A percentile compares a stretch with the other conserved stretches of the same genome.
Conservation (phyloP, 2,113 vertebrate genomes). For the Holacanthus passer region DNA sequence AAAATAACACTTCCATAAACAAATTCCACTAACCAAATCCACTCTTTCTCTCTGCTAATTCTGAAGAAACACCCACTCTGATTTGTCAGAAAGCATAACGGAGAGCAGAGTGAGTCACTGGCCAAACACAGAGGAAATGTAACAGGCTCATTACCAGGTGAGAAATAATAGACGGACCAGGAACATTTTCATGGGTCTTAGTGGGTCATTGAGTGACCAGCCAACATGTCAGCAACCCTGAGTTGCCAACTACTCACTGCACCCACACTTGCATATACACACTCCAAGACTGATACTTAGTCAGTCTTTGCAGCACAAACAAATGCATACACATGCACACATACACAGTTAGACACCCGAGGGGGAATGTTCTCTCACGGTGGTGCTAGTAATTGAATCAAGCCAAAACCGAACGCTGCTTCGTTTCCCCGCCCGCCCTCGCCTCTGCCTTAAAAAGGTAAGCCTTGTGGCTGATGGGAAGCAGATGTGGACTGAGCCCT, state of each 20-base stretch:
- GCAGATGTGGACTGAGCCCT: slow-evolving; percentile 85
- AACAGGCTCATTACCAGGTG: slow-evolving; percentile 14
- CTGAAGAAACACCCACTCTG: not conserved
- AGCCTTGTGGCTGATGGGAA: slow-evolving; percentile 87
- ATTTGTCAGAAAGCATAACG: slow-evolving; percentile 5
- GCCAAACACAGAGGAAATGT: slow-evolving; percentile 12
- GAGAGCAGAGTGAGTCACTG: not conserved
- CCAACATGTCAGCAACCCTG: slow-evolving; percentile 37
- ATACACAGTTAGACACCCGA: slow-evolving; percentile 71
- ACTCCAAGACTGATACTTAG: slow-evolving; percentile 12
- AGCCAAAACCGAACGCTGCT: slow-evolving; percentile 84
- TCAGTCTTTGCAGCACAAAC: slow-evolving; percentile 47
- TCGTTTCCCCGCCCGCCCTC: slow-evolving; percentile 62
- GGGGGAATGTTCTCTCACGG: slow-evolving; percentile 86
- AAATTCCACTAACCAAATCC: slow-evolving; percentile 30
- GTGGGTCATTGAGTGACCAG: slow-evolving; percentile 53
- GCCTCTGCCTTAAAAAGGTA: slow-evolving; percentile 82
- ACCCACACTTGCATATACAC: not conserved
- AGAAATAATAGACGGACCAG: slow-evolving; percentile 38
- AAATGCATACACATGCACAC: slow-evolving; percentile 61
- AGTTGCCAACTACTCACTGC: slow-evolving; percentile 18
- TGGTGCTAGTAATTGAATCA: slow-evolving; percentile 92
- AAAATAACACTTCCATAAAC: slow-evolving; percentile 34
- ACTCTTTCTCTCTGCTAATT: slow-evolving; percentile 7
- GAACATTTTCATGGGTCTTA: slow-evolving; percentile 36